Evolutionary conservation across 2,113 vertebrate genomes (phyloP), one percentile per base, ranked within the genome.

Genomic region (Spea bombifrons): DNA sequence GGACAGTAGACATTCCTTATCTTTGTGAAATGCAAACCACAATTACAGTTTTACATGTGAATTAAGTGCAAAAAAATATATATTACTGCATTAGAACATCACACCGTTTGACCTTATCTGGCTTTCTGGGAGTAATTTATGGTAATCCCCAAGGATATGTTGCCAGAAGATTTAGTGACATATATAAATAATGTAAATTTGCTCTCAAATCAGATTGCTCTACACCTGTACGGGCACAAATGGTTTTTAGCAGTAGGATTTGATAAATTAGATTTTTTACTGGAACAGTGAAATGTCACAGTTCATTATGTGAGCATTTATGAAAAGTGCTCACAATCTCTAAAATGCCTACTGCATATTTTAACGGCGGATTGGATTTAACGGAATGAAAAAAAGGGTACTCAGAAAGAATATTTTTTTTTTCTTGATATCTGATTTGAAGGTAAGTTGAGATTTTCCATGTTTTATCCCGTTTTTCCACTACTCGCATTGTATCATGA

Each of bases 291-390:
- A 72, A 0, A 0, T 81, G 68, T 79, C 52, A 85, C 84, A 85
- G 86, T 73, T 88, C 83, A 85, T 69, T 82, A 90, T 89, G 89
- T 91, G 73, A 75, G 82, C 75, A 59, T 86, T 89, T 87, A 86
- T 87, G 81, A 83, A 87, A 87, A 82, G n/a, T 73, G 77, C 69
- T 76, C 82, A 84, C 87, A 88, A 78, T 83, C 78, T 84, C 83
- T 82, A 77, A 71, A 84, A 87, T 89, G 88, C 86, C 83, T 87
- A 75, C 80, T 66, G 78, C 80, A 85, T 89, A 84, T 89, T 86
- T 90, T 86, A 84, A 81, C 86, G 84, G 81, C 48, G 48, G 59
- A 73, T 84, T 52, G 30, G 73, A 88, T 83, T 84, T 55, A 80
- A 83, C 81, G 77, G 86, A 81, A 63, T 82, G 4, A 78, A 64